Base-by-base conservation (phyloP, 2,888 invertebrate species). In the Athalia rosae region DNA sequence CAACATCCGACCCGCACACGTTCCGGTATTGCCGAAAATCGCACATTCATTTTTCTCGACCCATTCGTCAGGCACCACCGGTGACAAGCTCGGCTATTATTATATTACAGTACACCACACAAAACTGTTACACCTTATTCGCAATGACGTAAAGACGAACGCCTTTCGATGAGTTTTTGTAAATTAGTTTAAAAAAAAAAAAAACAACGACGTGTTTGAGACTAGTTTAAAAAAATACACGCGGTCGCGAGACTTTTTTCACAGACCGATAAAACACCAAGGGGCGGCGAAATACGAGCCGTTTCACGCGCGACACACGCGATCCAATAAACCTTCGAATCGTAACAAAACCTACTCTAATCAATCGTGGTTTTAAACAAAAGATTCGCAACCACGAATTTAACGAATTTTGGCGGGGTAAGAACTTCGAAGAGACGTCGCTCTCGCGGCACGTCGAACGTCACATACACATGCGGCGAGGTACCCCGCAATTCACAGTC, bases 221-320 rank as follows among this genome's bases (percentile, higher is more conserved):
- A 50, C 67, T 67, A 67, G 67, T 11, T 53, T 67, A 67, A 67
- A 48, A 67, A 50, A 47, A 50, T 50, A 48, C 48, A 28, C 67
- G 50, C 48, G 41, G 11, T 9, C 41, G 8, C 62, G 67, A 67
- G 50, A 53, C 53, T 50, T 28, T 67, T 64, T 48, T 67, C 53
- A 15, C 28, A 9, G 6, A 41, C 8, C 41, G 5, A 8, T n/a
- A n/a, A 8, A 53, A 9, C 28, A 28, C 50, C 48, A 67, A n/a
- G 28, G 28, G 9, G 7, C 28, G 15, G 28, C 28, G 28, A 50
- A 53, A 43, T 67, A 50, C 41, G 53, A 53, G 28, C 67, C 15
- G 50, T 28, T 28, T 50, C 50, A 28, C 64, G 53, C 28, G 48
- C 50, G 67, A 28, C 64, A 47, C 47, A 64, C 45, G 28, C 28